Evolutionary conservation across 2,888 invertebrate species (phyloP).

Genomic region (Serrognathus titanus): DNA sequence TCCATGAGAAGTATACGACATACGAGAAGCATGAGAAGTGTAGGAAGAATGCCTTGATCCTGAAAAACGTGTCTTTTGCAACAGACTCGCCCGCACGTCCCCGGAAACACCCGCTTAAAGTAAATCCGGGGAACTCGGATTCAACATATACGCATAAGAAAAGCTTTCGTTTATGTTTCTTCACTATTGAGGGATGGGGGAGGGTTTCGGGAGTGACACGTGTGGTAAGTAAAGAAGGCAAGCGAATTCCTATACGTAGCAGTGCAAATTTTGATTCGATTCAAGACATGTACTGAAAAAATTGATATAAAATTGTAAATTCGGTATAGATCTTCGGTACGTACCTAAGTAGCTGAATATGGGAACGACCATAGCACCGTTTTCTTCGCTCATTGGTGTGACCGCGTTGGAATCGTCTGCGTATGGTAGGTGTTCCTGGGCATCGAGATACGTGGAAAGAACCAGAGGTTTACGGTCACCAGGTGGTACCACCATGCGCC

Average conservation of each 20-base stretch:
- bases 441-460: constrained; percentile 89
- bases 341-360: constrained; percentile 80
- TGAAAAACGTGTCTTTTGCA: constrained; percentile 30
- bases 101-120: too few relatives aligned
- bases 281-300: too few relatives aligned
- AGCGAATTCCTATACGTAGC: too few relatives aligned
- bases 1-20: constrained; percentile 92
- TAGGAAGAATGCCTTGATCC: constrained; percentile 92
- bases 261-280: too few relatives aligned
- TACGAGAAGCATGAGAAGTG: constrained; percentile 89
- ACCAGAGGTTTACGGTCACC: constrained; percentile 92
- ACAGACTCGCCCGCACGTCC: too few relatives aligned
- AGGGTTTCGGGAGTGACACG: too few relatives aligned
- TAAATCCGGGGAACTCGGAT: too few relatives aligned
- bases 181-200: too few relatives aligned
- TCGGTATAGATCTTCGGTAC: constrained; percentile 14
- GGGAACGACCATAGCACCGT: constrained; percentile 90
- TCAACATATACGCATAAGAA: too few relatives aligned
- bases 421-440: constrained; percentile 92
- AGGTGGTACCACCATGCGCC: constrained; percentile 73
- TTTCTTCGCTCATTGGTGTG: constrained; percentile 97
- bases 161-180: too few relatives aligned
- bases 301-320: too few relatives aligned
- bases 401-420: constrained; percentile 97
- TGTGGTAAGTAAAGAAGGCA: too few relatives aligned